phyloP scores from a whole-genome alignment of 2,113 vertebrate species.

The Festucalex cinctus region DNA sequence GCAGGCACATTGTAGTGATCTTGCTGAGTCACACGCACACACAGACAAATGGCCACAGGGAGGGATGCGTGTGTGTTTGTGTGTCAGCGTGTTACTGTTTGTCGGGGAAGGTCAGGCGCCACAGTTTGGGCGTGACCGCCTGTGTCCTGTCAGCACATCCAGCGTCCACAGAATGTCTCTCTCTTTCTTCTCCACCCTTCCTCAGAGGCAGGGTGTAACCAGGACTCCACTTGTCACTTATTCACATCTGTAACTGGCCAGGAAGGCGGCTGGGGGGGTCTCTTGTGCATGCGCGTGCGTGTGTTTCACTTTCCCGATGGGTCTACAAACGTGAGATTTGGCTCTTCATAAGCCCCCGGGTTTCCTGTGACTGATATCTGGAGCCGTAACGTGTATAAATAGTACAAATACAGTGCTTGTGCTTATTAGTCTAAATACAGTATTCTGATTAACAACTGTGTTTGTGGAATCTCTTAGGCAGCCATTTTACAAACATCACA shows the following conservation, averaged over 20 bases:
- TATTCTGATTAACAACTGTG: too few relatives aligned
- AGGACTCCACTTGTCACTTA: conserved; percentile 63
- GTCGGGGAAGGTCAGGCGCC: conserved; percentile 67
- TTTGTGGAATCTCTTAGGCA: too few relatives aligned
- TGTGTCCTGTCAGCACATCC: conserved; percentile 67
- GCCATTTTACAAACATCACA: too few relatives aligned
- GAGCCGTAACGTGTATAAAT: neutral
- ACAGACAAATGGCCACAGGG: conserved; percentile 23
- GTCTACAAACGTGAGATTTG: neutral
- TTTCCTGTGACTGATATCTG: neutral
- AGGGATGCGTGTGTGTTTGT: conserved; percentile 36
- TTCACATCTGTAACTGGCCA: conserved; percentile 58
- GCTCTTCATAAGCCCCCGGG: neutral
- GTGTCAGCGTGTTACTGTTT: conserved; percentile 56
- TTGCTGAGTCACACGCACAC: conserved; percentile 63
- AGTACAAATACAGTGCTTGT: neutral
- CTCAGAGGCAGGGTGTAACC: conserved; percentile 67
- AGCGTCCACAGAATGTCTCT: conserved; percentile 59
- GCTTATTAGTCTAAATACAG: too few relatives aligned
- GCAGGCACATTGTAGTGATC: conserved; percentile 29
- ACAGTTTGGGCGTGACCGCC: conserved; percentile 65
- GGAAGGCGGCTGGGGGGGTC: conserved; percentile 18
- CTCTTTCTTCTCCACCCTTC: conserved; percentile 44
- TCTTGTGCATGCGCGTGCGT: conserved; percentile 21
- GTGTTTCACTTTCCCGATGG: neutral